Evolutionary conservation across 2,113 vertebrate genomes (phyloP), one percentile per base, ranked within the genome.

Genomic region (Cichladusa arquata): DNA sequence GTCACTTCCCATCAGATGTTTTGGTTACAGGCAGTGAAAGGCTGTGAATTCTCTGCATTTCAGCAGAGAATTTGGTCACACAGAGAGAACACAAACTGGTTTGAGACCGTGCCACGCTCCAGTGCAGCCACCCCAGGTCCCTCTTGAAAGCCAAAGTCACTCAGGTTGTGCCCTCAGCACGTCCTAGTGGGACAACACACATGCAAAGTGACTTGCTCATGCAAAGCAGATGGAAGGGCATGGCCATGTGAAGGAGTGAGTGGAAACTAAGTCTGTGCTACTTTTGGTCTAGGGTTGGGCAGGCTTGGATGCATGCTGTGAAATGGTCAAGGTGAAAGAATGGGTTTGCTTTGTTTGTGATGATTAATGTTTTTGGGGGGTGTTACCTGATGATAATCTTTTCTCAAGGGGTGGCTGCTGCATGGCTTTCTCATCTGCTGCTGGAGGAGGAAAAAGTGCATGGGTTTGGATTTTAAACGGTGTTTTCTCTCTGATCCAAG

Each of bases 401-500:
- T 96, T 93, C 88, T 96, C 96, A 81, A 90, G 91, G 64, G 85
- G 69, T 76, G 93, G 95, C 71, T 95, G 89, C 70, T 84, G 86
- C 94, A 94, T 92, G 64, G 87, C 58, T 93, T 86, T 96, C 94
- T 98, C 94, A 53, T 85, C 86, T 73, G 87, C 97, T 97, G 89
- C 95, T 89, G 93, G 67, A 86, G 94, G 85, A 92, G 95, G 83
- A 92, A 97, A 96, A 97, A 83, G 80, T 4, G 38, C 1, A 29
- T 7, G 62, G 33, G 57, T 79, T 94, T 89, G 80, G 64, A 31
- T 80, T 81, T 84, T 67, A 73, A 51, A 83, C 0, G 1, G 17
- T 36, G 40, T 40, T 64, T 78, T 90, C 69, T 74, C 50, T 86
- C 74, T 6, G 4, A 82, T 47, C 69, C 79, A 78, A 93, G 50